Percentiles rank a stretch among this genome's conserved stretches.
These are phyloP conservation scores for Odocoileus hemionus DNA, from an alignment of 2,113 vertebrate genomes.

Conservation along the genomic window DNA sequence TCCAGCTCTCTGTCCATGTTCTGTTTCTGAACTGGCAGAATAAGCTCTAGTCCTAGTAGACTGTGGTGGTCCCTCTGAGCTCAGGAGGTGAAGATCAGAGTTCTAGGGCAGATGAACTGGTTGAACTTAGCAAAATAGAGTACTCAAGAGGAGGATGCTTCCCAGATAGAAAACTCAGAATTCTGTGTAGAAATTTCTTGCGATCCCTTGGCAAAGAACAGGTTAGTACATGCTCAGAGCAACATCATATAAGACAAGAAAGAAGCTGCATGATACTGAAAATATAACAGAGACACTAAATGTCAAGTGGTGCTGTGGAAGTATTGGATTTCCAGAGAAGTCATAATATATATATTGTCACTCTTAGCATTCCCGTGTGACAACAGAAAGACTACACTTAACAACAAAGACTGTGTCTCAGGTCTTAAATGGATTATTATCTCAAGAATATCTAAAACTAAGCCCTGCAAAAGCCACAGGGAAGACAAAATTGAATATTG, in stretches of 20 bases:
- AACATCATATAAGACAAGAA: not conserved
- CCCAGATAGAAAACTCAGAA: not conserved
- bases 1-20: not conserved
- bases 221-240: not conserved
- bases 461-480: not conserved
- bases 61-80: not conserved
- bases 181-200: not conserved
- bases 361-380: not conserved
- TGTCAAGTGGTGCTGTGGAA: not conserved
- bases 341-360: not conserved
- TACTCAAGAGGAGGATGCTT: not conserved
- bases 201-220: not conserved
- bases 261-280: not conserved
- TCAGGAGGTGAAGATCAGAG: not conserved
- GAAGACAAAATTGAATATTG: not conserved
- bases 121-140: not conserved
- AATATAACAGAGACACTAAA: not conserved
- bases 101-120: not conserved
- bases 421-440: not conserved
- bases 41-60: not conserved
- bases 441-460: not conserved
- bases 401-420: not conserved
- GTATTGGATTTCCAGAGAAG: not conserved
- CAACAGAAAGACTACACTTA: not conserved
- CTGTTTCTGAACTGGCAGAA: not conserved